Percentiles rank a stretch among this genome's conserved stretches.
phyloP scores from a whole-genome alignment of 2,113 vertebrate genomes.

The Rhabdornis inornatus region DNA sequence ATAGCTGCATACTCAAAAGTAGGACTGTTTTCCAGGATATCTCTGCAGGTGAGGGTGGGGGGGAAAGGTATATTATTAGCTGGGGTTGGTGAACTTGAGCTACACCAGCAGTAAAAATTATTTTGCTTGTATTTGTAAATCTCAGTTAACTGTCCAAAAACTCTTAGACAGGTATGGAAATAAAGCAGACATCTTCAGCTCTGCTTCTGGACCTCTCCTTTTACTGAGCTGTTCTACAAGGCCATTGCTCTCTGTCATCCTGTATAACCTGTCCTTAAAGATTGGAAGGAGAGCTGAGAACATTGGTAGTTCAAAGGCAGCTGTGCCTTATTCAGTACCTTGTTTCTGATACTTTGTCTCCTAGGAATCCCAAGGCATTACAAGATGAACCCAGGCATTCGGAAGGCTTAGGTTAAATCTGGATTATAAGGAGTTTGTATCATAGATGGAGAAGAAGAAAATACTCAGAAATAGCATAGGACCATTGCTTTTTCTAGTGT shows the following conservation, averaged over 20 bases:
- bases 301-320: not conserved
- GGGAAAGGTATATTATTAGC: not conserved
- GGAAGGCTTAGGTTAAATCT: not conserved
- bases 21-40: not conserved
- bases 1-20: not conserved
- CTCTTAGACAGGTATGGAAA: not conserved
- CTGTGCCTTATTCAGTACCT: not conserved
- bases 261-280: not conserved
- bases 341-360: not conserved
- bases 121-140: not conserved
- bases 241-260: not conserved
- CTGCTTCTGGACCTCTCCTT: not conserved
- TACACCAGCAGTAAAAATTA: not conserved
- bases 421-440: not conserved
- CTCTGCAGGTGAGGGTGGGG: accelerated
- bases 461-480: not conserved
- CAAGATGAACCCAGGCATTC: not conserved
- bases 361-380: not conserved
- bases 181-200: not conserved
- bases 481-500: not conserved
- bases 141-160: not conserved
- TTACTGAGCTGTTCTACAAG: not conserved
- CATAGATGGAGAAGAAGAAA: not conserved
- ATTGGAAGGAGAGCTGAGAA: not conserved
- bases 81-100: not conserved